Evolutionary conservation across 2,113 vertebrate species (phyloP).

Genomic region (Baryphthengus martii): DNA sequence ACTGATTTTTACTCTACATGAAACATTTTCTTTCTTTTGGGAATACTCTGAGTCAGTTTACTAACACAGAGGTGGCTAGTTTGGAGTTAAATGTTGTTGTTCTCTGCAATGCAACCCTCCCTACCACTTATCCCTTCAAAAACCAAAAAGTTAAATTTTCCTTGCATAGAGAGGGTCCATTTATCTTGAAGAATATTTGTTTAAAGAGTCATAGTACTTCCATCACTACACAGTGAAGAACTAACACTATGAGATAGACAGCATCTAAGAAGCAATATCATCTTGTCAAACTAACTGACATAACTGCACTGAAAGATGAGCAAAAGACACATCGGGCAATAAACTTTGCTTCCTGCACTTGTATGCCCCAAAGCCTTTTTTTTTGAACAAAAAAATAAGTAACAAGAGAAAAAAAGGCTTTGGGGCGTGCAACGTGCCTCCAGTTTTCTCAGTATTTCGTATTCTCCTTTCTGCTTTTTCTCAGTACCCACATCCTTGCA

Average conservation of each 20-base stretch:
- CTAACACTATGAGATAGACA: not conserved
- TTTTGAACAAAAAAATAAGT: not conserved
- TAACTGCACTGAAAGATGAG: not conserved
- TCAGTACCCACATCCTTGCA: not conserved
- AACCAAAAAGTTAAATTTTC: not conserved
- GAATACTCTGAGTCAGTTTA: not conserved
- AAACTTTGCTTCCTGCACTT: not conserved
- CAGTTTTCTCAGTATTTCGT: not conserved
- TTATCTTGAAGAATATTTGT: not conserved
- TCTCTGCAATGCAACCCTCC: not conserved
- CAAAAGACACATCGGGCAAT: not conserved
- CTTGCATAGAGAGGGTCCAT: not conserved
- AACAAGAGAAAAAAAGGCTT: not conserved
- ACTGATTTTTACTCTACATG: accelerated
- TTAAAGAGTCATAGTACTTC: not conserved
- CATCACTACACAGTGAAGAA: not conserved
- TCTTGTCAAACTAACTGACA: not conserved
- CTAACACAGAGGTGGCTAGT: accelerated
- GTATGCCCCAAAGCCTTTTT: not conserved
- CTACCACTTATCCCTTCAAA: not conserved
- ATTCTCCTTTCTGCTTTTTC: not conserved
- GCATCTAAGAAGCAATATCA: not conserved
- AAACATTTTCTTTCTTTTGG: not conserved
- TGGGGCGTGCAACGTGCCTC: not conserved
- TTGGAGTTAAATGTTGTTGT: not conserved